Evolutionary conservation across 92 coral and sea anemone genomes (phyloP), one percentile per base, ranked within the genome.

Genomic region (Parazoanthus darwini): DNA sequence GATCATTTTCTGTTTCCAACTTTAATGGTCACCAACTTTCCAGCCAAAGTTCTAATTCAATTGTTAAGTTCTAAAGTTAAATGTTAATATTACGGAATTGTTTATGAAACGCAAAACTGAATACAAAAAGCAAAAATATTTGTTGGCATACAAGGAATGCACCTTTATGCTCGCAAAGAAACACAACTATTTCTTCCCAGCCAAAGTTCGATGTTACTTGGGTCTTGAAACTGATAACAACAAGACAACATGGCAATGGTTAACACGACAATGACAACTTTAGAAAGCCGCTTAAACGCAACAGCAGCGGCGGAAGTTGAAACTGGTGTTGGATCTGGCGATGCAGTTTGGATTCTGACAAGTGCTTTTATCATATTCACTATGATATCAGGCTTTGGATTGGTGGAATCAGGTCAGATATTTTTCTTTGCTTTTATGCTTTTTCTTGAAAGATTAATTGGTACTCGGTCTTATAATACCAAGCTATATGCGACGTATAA

Each of bases 361-460:
- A 95, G 98, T 29, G 98, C 98, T 25, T 95, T 95, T 74, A 94
- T 95, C 22, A 95, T 95, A 39, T 95, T 95, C 78, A 95, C 98
- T 0, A 95, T 95, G 98, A 95, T 95, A 35, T 95, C 98, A 4
- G 98, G 98, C 9, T 95, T 95, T 81, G 98, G 98, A 7, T 87
- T 95, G 29, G 96, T 95, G 5, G 98, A 95, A 82, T 95, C 98
- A 18, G 98, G 98, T 95, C 86, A 79, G 90, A 33, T 54, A 80
- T 20, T 18, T 23, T 20, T 33, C 1, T 16, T 33, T 0, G 9
- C 0, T 26, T 14, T 18, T 0, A 14, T 36, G 7, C 36, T 35
- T 33, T 37, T 73, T 73, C 1, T 33, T 29, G 22, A 6, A 33
- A 37, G n/a, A 14, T 54, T 25, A 23, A 68, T 68, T 68, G 74